phyloP scores from a whole-genome alignment of 2,797 vertebrate species.

The Loris lydekkerianus region DNA sequence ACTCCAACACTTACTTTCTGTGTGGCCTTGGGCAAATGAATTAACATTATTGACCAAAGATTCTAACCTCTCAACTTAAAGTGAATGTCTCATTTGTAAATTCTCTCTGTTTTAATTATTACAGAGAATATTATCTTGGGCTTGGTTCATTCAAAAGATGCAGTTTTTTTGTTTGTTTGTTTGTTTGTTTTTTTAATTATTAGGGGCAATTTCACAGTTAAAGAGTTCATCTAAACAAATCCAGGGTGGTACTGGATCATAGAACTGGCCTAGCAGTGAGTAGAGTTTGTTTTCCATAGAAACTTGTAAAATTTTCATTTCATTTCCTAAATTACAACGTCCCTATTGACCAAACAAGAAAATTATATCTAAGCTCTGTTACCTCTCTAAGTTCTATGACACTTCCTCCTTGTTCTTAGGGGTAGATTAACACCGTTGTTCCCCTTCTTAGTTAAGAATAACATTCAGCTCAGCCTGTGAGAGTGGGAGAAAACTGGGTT shows the following conservation, averaged over 20 bases:
- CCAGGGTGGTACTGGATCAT: neutral
- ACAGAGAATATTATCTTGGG: neutral
- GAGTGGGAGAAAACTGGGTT: neutral
- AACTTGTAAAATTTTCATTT: neutral
- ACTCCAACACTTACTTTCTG: neutral
- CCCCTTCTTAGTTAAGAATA: neutral
- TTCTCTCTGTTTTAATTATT: neutral
- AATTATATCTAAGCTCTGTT: neutral
- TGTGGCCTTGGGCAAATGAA: neutral
- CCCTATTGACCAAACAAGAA: neutral
- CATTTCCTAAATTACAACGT: neutral
- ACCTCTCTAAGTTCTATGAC: neutral
- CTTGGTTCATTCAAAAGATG: conserved; percentile 6
- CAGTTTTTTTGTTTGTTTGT: neutral
- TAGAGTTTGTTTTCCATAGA: neutral
- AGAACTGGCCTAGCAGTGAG: neutral
- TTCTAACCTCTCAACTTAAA: neutral
- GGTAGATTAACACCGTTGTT: neutral
- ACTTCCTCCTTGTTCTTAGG: neutral
- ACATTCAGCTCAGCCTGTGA: neutral
- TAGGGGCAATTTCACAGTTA: neutral
- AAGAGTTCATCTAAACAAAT: neutral
- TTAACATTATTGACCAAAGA: neutral
- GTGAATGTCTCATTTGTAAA: neutral
- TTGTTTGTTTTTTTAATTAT: conserved; percentile 29